A percentile compares a stretch with the other conserved stretches of the same genome.
Evolutionary conservation across 2,113 vertebrate species (phyloP).

Genomic region (Platichthys stellatus): DNA sequence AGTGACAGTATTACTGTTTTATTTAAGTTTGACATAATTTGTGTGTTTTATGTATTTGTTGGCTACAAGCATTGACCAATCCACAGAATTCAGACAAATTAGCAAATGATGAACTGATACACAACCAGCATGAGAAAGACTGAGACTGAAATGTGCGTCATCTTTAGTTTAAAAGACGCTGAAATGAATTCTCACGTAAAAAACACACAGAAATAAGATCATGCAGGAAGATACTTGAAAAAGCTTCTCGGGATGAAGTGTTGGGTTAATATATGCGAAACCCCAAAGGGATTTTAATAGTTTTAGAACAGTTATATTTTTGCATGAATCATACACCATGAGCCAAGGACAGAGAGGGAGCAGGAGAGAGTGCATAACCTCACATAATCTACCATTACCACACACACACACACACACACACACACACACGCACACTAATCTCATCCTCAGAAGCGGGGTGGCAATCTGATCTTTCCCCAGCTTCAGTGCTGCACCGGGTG

Average conservation of each 20-base stretch:
- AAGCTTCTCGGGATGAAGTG: conserved; percentile 21
- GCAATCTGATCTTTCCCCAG: conserved; percentile 53
- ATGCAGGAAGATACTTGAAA: conserved; percentile 7
- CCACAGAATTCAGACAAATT: neutral
- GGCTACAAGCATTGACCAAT: neutral
- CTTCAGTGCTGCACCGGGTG: conserved; percentile 23
- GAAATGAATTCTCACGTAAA: neutral
- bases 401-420: conserved; percentile 9
- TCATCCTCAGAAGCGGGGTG: conserved; percentile 63
- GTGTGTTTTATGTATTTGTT: neutral
- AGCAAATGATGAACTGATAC: neutral
- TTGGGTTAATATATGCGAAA: conserved; percentile 14
- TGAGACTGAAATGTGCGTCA: neutral
- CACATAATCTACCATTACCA: conserved; percentile 25
- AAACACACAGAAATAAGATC: neutral
- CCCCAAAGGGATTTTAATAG: conserved; percentile 23
- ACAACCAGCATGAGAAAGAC: neutral
- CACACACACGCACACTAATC: conserved; percentile 42
- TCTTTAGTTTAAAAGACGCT: neutral
- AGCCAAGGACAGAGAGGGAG: conserved; percentile 26
- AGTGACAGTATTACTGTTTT: neutral
- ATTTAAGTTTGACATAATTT: neutral
- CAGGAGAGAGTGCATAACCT: conserved; percentile 38
- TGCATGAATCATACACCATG: conserved; percentile 10
- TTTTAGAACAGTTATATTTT: conserved; percentile 28